phyloP scores from a whole-genome alignment of 1,140 invertebrate species.

The Camponotus vicinus region DNA sequence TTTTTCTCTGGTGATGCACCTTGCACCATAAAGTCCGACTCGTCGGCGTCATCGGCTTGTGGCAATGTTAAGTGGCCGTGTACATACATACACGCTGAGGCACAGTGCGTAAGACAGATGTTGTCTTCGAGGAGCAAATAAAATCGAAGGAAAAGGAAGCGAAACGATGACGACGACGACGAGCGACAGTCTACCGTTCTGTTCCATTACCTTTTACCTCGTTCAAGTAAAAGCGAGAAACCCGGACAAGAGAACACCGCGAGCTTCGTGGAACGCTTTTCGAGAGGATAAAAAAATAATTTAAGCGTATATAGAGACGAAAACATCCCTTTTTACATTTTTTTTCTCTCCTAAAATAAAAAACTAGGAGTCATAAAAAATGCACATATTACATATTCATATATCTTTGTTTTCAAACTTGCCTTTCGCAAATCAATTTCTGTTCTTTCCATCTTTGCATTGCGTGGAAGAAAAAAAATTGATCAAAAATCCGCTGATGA shows the following conservation, averaged over 20 bases:
- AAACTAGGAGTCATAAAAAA: background rate
- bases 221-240: slow-evolving; percentile 49
- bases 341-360: slow-evolving; percentile 2
- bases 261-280: background rate
- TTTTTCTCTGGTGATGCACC: slow-evolving; percentile 68
- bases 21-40: slow-evolving; percentile 75
- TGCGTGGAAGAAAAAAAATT: slow-evolving; percentile 6
- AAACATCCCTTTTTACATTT: background rate
- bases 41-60: slow-evolving; percentile 58
- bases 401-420: too few species aligned
- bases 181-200: slow-evolving; percentile 44
- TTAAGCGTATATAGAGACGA: background rate
- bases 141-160: slow-evolving; percentile 60
- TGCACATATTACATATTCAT: too few species aligned
- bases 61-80: slow-evolving; percentile 62
- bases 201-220: slow-evolving; percentile 44
- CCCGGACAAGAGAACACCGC: background rate
- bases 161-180: slow-evolving; percentile 48
- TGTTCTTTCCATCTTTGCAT: background rate
- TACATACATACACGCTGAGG: slow-evolving; percentile 26
- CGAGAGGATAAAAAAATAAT: background rate
- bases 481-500: background rate
- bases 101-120: slow-evolving; percentile 76
- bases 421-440: background rate
- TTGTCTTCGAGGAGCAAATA: slow-evolving; percentile 72